Conservation (phyloP, 2,888 invertebrate genomes). For the Anagyrus pseudococci region DNA sequence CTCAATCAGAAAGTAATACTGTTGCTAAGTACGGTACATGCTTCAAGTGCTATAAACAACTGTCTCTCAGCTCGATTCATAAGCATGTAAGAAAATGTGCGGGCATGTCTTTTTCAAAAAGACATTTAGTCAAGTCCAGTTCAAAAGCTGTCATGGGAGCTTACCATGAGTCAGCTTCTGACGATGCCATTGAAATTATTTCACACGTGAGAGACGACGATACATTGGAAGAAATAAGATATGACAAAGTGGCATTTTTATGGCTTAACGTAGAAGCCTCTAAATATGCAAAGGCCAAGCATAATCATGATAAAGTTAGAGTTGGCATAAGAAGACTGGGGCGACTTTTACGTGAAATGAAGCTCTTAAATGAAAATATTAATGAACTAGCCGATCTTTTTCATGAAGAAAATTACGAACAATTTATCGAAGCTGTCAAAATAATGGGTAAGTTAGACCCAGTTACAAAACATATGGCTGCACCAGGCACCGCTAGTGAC, state of each 20-base stretch:
- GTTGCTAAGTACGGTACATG: not conserved
- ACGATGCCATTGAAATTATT: conserved; percentile 3
- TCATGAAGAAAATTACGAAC: not conserved
- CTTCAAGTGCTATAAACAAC: not conserved
- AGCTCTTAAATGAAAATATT: conserved; percentile 4
- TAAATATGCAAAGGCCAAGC: not conserved
- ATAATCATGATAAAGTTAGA: not conserved
- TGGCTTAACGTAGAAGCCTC: conserved; percentile 11
- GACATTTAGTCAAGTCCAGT: not conserved
- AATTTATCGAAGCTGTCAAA: conserved; percentile 1
- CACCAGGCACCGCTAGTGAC: conserved; percentile 12
- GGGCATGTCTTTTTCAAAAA: not conserved
- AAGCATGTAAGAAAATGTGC: not conserved
- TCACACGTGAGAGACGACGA: not conserved
- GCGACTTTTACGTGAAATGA: not conserved
- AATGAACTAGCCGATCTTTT: not conserved
- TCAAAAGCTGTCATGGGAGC: conserved; percentile 1
- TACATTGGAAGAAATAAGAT: not conserved
- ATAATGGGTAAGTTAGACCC: conserved; percentile 1
- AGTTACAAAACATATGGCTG: not conserved
- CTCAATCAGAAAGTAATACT: not conserved
- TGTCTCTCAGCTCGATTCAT: not conserved
- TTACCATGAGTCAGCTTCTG: not conserved
- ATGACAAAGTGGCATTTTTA: not conserved
- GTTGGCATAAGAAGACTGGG: not conserved